Percentiles rank a stretch among this genome's conserved stretches.
These are phyloP conservation scores for Zhuqinia jingwanae DNA, from an alignment of 2,888 invertebrate genomes.

Conservation along the genomic window DNA sequence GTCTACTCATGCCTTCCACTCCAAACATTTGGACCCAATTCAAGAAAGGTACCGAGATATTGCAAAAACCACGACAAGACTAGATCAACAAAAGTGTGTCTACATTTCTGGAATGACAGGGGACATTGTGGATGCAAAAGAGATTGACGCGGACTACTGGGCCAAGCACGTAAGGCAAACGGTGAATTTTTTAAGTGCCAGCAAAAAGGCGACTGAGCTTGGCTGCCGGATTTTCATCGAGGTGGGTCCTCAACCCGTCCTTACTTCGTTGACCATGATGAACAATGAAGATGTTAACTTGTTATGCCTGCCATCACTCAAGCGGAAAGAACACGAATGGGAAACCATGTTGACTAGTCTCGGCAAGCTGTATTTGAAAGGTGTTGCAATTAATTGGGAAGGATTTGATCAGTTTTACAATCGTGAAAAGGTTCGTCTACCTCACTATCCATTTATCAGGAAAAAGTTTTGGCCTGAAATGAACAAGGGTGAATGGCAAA, in stretches of 20 bases:
- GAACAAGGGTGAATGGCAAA: too few relatives aligned
- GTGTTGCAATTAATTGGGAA: conserved; percentile 61
- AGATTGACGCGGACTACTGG: conserved; percentile 45
- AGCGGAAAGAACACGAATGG: conserved; percentile 63
- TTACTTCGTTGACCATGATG: conserved; percentile 49
- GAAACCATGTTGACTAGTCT: conserved; percentile 38
- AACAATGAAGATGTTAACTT: background rate
- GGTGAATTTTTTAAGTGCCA: conserved; percentile 35
- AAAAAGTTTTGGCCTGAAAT: conserved; percentile 61
- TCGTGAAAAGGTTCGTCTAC: conserved; percentile 56
- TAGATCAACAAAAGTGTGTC: too few relatives aligned
- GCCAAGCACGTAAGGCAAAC: conserved; percentile 44
- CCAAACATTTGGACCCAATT: too few relatives aligned
- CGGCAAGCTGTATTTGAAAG: conserved; percentile 58
- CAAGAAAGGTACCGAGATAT: too few relatives aligned
- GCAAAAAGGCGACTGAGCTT: conserved; percentile 9
- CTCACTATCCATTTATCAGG: conserved; percentile 67
- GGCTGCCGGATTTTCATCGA: conserved; percentile 43
- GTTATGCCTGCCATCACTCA: conserved; percentile 59
- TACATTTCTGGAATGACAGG: conserved; percentile 7
- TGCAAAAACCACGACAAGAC: too few relatives aligned
- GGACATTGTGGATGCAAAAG: background rate
- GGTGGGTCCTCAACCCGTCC: conserved; percentile 61
- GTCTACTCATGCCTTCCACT: too few relatives aligned
- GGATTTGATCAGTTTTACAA: conserved; percentile 41